Evolutionary conservation across 2,888 invertebrate genomes (phyloP), one percentile per base, ranked within the genome.

Genomic region (Ganaspis brasiliensis): DNA sequence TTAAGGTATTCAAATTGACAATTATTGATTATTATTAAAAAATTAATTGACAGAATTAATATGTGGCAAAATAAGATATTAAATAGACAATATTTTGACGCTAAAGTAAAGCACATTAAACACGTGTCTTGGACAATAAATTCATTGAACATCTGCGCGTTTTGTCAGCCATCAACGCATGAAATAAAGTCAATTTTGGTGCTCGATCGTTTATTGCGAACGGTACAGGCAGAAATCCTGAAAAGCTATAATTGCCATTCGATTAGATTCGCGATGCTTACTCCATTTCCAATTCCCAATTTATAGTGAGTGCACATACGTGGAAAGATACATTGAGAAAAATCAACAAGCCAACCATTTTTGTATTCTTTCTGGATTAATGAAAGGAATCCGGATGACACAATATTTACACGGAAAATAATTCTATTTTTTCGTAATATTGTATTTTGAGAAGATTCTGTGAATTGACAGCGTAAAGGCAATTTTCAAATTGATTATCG

Each of bases 221-320:
- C 19, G 19, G 61, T 0, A 21, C 5, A 37, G 37, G 37, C 12
- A 61, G 40, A 59, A 45, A 45, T 67, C 31, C 63, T 26, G 45
- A 74, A 74, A 74, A 52, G 21, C 67, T 49, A 26, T 67, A 71
- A 75, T 75, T 72, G 71, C 73, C 40, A 45, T 45, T 73, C 70
- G 40, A 63, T 49, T 59, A 67, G 45, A 73, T 57, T 49, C 67
- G 26, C 37, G 31, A 70, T 57, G 77, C 40, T 77, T 71, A 59
- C 74, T 55, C 70, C 72, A 71, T 74, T 73, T 73, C 24, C 45
- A 49, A 61, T 72, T 70, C 52, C 70, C 52, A 45, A 49, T 63
- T 45, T 35, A 56, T 70, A 52, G 52, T 45, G 40, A 35, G 16
- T 59, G 45, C 16, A 37, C 73, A 35, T 21, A 67, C 14, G 21